A percentile compares a stretch with the other conserved stretches of the same genome.
phyloP scores from a whole-genome alignment of 2,113 vertebrate species.

The Siphamia tubifer region DNA sequence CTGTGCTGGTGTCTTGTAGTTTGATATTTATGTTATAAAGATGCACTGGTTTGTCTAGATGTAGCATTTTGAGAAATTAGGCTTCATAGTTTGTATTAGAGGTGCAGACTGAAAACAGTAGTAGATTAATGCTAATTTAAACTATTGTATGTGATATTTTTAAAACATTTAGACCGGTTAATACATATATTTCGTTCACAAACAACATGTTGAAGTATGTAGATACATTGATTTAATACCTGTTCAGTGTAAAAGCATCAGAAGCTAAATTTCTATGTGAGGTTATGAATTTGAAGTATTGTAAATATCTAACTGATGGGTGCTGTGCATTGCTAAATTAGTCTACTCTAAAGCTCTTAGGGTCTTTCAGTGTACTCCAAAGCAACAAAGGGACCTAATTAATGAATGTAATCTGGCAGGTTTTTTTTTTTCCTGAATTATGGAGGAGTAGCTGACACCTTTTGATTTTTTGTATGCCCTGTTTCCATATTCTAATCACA shows the following conservation, averaged over 20 bases:
- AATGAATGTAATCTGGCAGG: too few species aligned
- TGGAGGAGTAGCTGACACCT: neutral
- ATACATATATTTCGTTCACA: neutral
- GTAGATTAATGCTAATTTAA: neutral
- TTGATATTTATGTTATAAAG: neutral
- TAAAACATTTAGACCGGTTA: neutral
- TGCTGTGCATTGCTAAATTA: constrained; percentile 25
- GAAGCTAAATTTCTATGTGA: constrained; percentile 18
- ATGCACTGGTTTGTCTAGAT: neutral
- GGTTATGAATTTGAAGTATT: constrained; percentile 3
- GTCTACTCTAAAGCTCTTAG: constrained; percentile 11
- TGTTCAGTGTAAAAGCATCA: neutral
- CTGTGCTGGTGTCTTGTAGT: neutral
- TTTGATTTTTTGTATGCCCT: neutral
- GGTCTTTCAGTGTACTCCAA: neutral
- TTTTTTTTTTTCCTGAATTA: neutral
- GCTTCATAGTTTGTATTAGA: neutral
- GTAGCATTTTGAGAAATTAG: neutral
- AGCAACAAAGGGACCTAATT: constrained; percentile 31
- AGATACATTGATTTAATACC: neutral
- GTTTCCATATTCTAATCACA: neutral
- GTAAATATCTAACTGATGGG: constrained; percentile 5
- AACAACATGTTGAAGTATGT: neutral
- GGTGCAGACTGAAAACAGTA: neutral
- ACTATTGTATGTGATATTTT: too few species aligned